A percentile compares a stretch with the other conserved stretches of the same genome.
Evolutionary conservation across 2,888 invertebrate genomes (phyloP).

Genomic region (Ptilodon capucinus): DNA sequence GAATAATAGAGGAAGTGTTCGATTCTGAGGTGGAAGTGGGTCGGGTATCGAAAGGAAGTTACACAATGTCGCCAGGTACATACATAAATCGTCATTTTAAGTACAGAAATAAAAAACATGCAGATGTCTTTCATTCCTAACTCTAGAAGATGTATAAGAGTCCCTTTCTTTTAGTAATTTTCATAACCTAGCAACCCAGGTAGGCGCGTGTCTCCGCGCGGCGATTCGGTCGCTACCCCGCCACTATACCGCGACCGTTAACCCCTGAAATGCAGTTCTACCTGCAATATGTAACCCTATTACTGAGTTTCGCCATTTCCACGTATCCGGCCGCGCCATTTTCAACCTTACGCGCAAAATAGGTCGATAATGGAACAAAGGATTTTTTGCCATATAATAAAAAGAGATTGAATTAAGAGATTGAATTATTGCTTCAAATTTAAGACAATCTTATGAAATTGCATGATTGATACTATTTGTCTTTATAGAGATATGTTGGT

Average conservation of each 20-base stretch:
- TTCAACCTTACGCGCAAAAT: constrained; percentile 5
- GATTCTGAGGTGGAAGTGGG: constrained; percentile 15
- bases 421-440: neutral
- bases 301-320: constrained; percentile 15
- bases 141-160: too few relatives aligned
- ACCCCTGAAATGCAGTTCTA: constrained; percentile 28
- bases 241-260: constrained; percentile 15
- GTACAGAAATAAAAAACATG: too few relatives aligned
- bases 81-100: neutral
- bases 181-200: constrained; percentile 5
- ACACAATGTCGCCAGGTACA: neutral
- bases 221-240: constrained; percentile 22
- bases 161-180: too few relatives aligned
- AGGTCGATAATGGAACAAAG: neutral
- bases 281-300: constrained; percentile 25
- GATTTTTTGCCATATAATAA: neutral
- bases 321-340: constrained; percentile 11
- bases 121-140: too few relatives aligned
- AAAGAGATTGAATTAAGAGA: neutral
- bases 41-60: constrained; percentile 19
- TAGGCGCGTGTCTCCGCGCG: constrained; percentile 5
- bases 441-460: neutral
- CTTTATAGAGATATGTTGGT: too few relatives aligned
- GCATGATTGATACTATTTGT: too few relatives aligned
- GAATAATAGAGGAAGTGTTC: constrained; percentile 17